phyloP scores from a whole-genome alignment of 2,888 invertebrate species.

The Arrhopalites spinosus region DNA sequence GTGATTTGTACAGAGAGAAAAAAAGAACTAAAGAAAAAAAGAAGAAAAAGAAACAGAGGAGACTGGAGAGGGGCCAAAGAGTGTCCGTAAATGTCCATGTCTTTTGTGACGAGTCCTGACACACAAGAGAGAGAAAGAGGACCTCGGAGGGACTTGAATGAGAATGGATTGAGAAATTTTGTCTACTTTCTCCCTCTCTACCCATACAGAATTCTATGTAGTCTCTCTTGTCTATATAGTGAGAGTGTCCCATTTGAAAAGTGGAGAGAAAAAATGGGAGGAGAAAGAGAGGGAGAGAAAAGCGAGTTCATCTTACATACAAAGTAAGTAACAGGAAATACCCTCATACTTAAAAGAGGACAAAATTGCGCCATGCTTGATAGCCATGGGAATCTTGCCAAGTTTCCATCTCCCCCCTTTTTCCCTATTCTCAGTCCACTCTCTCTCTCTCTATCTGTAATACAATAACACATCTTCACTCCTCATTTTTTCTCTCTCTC shows the following conservation, averaged over 20 bases:
- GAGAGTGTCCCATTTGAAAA: background rate
- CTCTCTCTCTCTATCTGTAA: constrained; percentile 10
- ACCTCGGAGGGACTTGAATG: background rate
- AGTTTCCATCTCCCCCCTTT: constrained; percentile 21
- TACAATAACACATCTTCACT: background rate
- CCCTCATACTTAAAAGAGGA: constrained; percentile 39
- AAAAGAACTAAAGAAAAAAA: background rate
- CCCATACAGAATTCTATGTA: background rate
- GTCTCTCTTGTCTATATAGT: background rate
- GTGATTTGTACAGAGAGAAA: constrained; percentile 4
- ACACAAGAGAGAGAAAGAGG: background rate
- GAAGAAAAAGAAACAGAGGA: constrained; percentile 4
- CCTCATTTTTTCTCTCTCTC: background rate
- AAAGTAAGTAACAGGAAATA: constrained; percentile 37
- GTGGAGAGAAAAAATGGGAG: background rate
- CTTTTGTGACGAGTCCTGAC: constrained; percentile 10
- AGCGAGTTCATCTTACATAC: constrained; percentile 38
- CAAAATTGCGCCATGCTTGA: constrained; percentile 41
- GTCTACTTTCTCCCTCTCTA: background rate
- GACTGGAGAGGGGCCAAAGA: constrained; percentile 8
- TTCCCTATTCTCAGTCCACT: background rate
- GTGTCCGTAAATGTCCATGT: constrained; percentile 22
- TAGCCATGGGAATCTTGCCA: constrained; percentile 38
- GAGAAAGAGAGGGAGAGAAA: constrained; percentile 16
- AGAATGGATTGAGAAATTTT: background rate